Conservation (phyloP, 1,140 invertebrate genomes). For the Pseudomyrmex concolor region DNA sequence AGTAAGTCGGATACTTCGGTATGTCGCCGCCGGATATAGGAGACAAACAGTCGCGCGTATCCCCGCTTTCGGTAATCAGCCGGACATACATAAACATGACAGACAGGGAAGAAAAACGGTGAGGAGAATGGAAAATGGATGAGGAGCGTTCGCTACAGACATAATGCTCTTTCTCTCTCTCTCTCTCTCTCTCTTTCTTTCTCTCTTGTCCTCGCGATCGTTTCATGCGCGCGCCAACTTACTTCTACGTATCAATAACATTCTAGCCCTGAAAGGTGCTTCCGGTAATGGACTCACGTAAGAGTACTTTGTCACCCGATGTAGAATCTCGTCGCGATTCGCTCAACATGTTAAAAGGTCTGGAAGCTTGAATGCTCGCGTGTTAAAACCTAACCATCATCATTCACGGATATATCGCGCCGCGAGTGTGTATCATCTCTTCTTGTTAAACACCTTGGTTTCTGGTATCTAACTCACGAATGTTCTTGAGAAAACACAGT, state of each 20-base stretch:
- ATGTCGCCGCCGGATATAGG: slow-evolving; percentile 59
- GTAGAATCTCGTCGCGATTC: slow-evolving; percentile 48
- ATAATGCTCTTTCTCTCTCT: slow-evolving; percentile 19
- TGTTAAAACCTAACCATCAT: slow-evolving; percentile 35
- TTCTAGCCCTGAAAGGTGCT: slow-evolving; percentile 48
- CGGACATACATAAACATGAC: slow-evolving; percentile 67
- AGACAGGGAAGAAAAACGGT: slow-evolving; percentile 23
- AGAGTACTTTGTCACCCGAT: slow-evolving; percentile 52
- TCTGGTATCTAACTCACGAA: slow-evolving; percentile 8
- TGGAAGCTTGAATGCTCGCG: slow-evolving; percentile 27
- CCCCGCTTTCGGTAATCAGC: slow-evolving; percentile 73
- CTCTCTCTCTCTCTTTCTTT: too few species aligned
- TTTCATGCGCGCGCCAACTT: slow-evolving; percentile 28
- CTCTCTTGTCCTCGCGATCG: slow-evolving; percentile 20
- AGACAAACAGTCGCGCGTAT: slow-evolving; percentile 68
- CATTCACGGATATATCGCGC: slow-evolving; percentile 15
- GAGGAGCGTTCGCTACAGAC: slow-evolving; percentile 43
- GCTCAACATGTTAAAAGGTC: slow-evolving; percentile 52
- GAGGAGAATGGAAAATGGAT: slow-evolving; percentile 64
- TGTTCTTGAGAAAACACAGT: slow-evolving; percentile 5
- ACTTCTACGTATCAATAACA: slow-evolving; percentile 61
- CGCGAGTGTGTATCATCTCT: background rate
- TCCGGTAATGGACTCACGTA: slow-evolving; percentile 56
- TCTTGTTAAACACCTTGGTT: background rate
- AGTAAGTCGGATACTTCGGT: slow-evolving; percentile 68